Evolutionary conservation across 1,140 invertebrate genomes (phyloP).

Genomic region (Brachionus calyciflorus): DNA sequence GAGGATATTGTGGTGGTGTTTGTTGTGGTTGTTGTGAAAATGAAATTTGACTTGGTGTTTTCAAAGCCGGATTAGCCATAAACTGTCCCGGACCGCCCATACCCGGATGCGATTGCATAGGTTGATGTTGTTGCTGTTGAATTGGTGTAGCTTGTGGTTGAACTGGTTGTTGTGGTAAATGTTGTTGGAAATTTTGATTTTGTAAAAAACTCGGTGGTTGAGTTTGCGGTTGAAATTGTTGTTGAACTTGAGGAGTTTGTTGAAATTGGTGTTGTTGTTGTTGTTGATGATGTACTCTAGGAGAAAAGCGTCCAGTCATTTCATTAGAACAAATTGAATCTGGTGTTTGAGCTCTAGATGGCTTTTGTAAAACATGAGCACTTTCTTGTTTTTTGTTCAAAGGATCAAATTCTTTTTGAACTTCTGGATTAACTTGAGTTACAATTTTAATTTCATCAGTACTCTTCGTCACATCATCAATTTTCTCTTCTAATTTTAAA

Average conservation of each 20-base stretch:
- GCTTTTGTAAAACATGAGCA: slow-evolving; percentile 1
- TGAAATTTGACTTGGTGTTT: slow-evolving; percentile 5
- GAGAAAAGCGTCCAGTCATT: background rate
- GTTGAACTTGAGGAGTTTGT: background rate
- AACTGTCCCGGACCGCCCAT: too few relatives aligned
- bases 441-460: background rate
- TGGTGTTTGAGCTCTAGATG: slow-evolving; percentile 17
- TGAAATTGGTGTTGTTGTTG: background rate
- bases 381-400: background rate
- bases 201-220: too few relatives aligned
- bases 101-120: background rate
- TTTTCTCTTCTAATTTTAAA: background rate
- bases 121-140: background rate
- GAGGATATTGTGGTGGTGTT: background rate
- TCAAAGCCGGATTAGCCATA: background rate
- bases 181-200: too few relatives aligned
- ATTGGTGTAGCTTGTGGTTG: too few relatives aligned
- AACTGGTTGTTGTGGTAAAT: too few relatives aligned
- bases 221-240: background rate
- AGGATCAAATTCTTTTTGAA: slow-evolving; percentile 40
- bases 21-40: background rate
- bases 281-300: background rate
- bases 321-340: slow-evolving; percentile 30
- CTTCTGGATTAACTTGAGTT: background rate
- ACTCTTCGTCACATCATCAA: background rate